Percentiles rank a stretch among this genome's conserved stretches.
phyloP scores from a whole-genome alignment of 2,797 vertebrate genomes.

The Sebastes goodei region DNA sequence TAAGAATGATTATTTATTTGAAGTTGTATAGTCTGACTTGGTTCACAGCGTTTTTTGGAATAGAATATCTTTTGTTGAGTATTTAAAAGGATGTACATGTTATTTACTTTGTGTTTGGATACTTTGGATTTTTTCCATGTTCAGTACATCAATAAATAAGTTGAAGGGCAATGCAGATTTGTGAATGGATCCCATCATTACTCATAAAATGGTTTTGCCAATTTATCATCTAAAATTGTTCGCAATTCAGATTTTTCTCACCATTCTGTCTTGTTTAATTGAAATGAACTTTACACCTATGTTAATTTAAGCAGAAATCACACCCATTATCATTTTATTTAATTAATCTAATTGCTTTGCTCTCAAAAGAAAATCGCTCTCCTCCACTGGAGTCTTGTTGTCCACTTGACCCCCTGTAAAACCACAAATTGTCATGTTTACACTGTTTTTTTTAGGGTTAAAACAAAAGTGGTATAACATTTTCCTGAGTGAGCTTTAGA shows the following conservation, averaged over 20 bases:
- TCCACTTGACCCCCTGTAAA: neutral
- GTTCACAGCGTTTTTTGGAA: conserved; percentile 79
- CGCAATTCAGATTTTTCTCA: neutral
- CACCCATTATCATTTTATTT: neutral
- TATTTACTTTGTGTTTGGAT: conserved; percentile 98
- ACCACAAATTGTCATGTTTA: neutral
- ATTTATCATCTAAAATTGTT: neutral
- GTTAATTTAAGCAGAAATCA: neutral
- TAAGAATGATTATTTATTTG: conserved; percentile 83
- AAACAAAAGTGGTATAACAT: neutral
- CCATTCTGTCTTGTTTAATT: neutral
- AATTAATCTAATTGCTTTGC: neutral
- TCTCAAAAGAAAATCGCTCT: neutral
- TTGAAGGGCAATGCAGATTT: conserved; percentile 91
- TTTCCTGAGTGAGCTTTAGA: neutral
- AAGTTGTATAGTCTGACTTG: conserved; percentile 84
- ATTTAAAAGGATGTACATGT: conserved; percentile 91
- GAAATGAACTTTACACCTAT: neutral
- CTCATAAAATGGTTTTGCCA: neutral
- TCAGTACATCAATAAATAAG: conserved; percentile 99
- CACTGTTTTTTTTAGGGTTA: neutral
- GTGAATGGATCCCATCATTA: conserved; percentile 55
- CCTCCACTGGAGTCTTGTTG: neutral
- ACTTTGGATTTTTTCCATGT: conserved; percentile 98
- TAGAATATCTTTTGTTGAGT: conserved; percentile 82